Evolutionary conservation across 2,888 invertebrate species (phyloP), one percentile per base, ranked within the genome.

Genomic region (Drosophila nigricruria): DNA sequence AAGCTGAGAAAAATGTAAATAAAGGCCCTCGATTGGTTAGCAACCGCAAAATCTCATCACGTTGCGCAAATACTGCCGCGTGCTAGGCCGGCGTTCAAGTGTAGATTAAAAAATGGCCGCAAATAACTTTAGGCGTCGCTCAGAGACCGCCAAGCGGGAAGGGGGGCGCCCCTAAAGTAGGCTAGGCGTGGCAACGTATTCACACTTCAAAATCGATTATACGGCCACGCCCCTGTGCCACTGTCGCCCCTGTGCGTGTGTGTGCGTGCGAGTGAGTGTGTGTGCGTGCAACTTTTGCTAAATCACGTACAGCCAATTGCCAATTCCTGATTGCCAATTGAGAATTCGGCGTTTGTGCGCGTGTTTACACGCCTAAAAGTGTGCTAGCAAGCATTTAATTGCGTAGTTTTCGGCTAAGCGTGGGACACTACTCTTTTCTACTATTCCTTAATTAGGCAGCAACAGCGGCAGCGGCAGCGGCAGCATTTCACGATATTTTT

Each of bases 21-120:
- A 83, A 76, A 86, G 81, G 65, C 57, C 47, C 77, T 65, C 58
- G 61, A 64, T 70, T 56, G 68, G 67, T 73, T 71, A 65, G 75
- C 68, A 82, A 87, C 89, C 88, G 78, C 85, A 86, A 89, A 89
- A 86, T 86, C 89, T 86, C 90, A 89, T 86, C 85, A 86, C 85
- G 89, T 85, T 85, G 89, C 71, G 85, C 88, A 85, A 85, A 85
- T 89, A 85, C 81, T 70, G 87, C 73, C 73, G 81, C 87, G 72
- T 81, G 89, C 72, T 79, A 69, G 78, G 76, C 68, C 61, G 73
- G 82, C 78, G 82, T 89, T 86, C 75, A 74, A 86, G 89, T 89
- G 85, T 89, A 89, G 86, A 86, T 89, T 86, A 86, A 86, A 85
- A 86, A 89, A 86, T 89, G 78, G 77, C 82, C 88, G 78, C 89